Conservation (phyloP, 2,888 invertebrate genomes). For the Aelia acuminata region DNA sequence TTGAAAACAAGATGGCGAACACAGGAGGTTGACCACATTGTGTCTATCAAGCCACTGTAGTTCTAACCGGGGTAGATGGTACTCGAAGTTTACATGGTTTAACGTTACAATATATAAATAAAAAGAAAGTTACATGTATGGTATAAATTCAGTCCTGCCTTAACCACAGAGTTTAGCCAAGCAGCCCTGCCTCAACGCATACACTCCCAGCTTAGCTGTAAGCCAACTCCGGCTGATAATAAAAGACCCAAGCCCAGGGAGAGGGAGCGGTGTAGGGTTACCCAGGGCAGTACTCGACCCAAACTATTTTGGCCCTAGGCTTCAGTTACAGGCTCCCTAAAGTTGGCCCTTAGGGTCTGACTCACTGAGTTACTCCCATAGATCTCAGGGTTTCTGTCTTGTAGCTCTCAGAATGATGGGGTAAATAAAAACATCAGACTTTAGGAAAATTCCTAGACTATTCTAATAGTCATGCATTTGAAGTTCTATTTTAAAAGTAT, state of each 20-base stretch:
- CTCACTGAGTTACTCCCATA: not conserved
- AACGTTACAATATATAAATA: too few relatives aligned
- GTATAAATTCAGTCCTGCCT: too few relatives aligned
- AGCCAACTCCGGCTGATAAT: not conserved
- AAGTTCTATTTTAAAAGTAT: too few relatives aligned
- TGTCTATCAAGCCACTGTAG: too few relatives aligned
- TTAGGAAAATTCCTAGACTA: not conserved
- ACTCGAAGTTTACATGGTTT: too few relatives aligned
- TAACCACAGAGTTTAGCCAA: not conserved
- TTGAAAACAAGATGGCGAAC: too few relatives aligned
- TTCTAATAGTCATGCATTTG: not conserved
- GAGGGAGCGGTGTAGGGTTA: not conserved
- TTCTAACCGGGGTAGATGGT: too few relatives aligned
- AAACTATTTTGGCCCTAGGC: conserved; percentile 27
- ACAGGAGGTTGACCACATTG: too few relatives aligned
- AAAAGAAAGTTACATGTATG: too few relatives aligned
- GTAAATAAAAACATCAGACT: not conserved
- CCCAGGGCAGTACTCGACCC: not conserved
- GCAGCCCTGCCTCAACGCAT: not conserved
- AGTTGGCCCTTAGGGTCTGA: not conserved
- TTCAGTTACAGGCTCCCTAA: conserved; percentile 22
- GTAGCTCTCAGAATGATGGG: not conserved
- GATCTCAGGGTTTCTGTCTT: not conserved
- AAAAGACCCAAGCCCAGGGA: not conserved
- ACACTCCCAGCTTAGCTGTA: conserved; percentile 6